Evolutionary conservation across 2,888 invertebrate species (phyloP), one percentile per base, ranked within the genome.

Genomic region (Pilophorus perplexus): DNA sequence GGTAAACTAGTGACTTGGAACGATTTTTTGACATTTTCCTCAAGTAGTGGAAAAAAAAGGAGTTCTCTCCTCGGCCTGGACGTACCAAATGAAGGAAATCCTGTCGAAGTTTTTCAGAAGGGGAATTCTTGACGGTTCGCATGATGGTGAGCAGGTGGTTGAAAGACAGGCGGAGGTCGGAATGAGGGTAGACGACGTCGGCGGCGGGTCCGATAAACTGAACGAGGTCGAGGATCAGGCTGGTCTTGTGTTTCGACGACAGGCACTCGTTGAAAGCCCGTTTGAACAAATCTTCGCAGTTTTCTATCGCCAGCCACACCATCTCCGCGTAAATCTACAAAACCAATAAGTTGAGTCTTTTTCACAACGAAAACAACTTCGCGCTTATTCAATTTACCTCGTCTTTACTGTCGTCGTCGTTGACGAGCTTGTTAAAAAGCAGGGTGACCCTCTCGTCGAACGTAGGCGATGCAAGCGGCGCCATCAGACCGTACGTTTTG

Each of bases 401-500:
- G 5, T 67, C 64, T 20, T 37, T 64, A 22, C 40, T 64, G 12
- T 66, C 68, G 12, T 55, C 55, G 10, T 42, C 57, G 14, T 64
- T 14, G 14, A 66, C 60, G 20, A 66, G 46, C 57, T 62, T 59
- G 70, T 72, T 44, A 71, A 75, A 74, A 75, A 70, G 75, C 74
- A 69, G 73, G 74, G 44, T 72, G 74, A 60, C 74, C 74, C 72
- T 75, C 74, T 67, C 28, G 16, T 40, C 48, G 57, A 69, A 68
- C 14, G 64, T 28, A 10, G 54, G 48, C 3, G 48, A 44, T 20
- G 37, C 25, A 27, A 69, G 46, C 2, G 57, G 23, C 38, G 54
- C 38, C 28, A 33, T 57, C 38, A 48, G 40, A n/a, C 66, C 46
- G 27, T 66, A 42, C 10, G 18, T 38, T 37, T 46, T 46, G 27